A percentile compares a stretch with the other conserved stretches of the same genome.
Evolutionary conservation across 2,888 invertebrate genomes (phyloP).

Genomic region (Cosmia trapezina): DNA sequence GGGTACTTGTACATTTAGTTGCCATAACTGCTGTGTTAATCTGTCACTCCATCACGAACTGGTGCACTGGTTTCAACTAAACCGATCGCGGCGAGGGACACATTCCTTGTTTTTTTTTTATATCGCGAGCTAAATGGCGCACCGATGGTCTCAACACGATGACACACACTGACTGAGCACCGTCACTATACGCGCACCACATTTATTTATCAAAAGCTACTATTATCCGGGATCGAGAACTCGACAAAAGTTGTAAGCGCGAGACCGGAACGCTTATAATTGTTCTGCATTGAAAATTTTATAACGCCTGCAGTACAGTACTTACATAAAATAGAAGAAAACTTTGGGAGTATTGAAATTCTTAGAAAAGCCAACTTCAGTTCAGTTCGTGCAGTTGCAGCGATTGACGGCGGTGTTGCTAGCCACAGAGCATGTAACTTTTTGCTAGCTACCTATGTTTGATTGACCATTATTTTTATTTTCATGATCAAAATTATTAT

Average conservation of each 20-base stretch:
- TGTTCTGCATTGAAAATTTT: slow-evolving; percentile 73
- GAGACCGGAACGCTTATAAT: slow-evolving; percentile 69
- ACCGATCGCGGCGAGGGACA: slow-evolving; percentile 75
- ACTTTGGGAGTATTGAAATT: slow-evolving; percentile 79
- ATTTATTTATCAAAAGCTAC: slow-evolving; percentile 74
- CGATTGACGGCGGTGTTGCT: slow-evolving; percentile 45
- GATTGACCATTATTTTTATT: slow-evolving; percentile 22
- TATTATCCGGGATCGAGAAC: slow-evolving; percentile 64
- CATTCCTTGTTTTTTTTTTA: slow-evolving; percentile 82
- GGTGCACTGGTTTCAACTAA: slow-evolving; percentile 73
- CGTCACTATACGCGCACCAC: slow-evolving; percentile 70
- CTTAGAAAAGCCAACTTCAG: slow-evolving; percentile 86
- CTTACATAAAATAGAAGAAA: slow-evolving; percentile 86
- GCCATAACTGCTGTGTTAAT: slow-evolving; percentile 79
- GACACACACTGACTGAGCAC: slow-evolving; percentile 84
- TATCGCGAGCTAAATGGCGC: slow-evolving; percentile 84
- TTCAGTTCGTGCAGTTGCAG: slow-evolving; percentile 52
- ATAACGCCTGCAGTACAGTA: slow-evolving; percentile 77
- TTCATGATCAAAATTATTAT: not conserved
- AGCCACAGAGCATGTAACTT: too few species aligned
- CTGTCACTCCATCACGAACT: slow-evolving; percentile 83
- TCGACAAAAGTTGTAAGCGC: slow-evolving; percentile 62
- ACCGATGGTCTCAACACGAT: slow-evolving; percentile 83
- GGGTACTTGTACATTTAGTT: slow-evolving; percentile 73
- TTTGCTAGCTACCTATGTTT: slow-evolving; percentile 29